Conservation (phyloP, 2,797 vertebrate genomes). For the Hydrocynus forskahlii region DNA sequence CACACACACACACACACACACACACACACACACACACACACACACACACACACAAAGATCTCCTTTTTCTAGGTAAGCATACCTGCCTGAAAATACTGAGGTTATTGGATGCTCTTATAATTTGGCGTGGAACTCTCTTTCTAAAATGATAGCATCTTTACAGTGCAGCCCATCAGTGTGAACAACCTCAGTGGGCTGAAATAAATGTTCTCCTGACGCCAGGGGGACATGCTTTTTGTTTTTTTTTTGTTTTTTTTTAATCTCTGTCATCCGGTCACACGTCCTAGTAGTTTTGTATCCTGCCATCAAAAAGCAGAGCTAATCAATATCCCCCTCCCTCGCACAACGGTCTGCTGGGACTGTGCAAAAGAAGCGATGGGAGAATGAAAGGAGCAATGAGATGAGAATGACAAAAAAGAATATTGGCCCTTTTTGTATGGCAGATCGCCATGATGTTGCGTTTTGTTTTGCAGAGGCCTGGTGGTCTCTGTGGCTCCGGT, state of each 20-base stretch:
- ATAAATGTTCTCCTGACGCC: neutral
- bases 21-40: too few species aligned
- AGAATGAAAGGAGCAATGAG: slow-evolving; percentile 52
- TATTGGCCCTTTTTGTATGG: slow-evolving; percentile 54
- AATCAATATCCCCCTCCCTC: slow-evolving; percentile 74
- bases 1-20: slow-evolving; percentile 10
- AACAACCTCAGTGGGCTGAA: neutral
- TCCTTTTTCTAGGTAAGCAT: neutral
- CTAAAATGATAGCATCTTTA: neutral
- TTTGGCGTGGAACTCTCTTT: neutral
- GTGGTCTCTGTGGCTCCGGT: slow-evolving; percentile 22
- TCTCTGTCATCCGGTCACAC: neutral
- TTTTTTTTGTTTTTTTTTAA: neutral
- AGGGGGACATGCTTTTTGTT: too few species aligned
- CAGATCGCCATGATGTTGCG: slow-evolving; percentile 57
- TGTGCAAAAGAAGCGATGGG: slow-evolving; percentile 65
- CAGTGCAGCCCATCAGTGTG: neutral
- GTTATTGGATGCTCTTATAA: slow-evolving; percentile 13
- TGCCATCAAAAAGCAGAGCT: slow-evolving; percentile 70
- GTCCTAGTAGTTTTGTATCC: slow-evolving; percentile 53
- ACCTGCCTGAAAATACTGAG: slow-evolving; percentile 29
- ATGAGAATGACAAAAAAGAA: slow-evolving; percentile 25
- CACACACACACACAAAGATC: too few species aligned
- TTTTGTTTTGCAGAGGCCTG: slow-evolving; percentile 56
- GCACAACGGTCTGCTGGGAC: slow-evolving; percentile 70